Evolutionary conservation across 2,888 invertebrate species (phyloP).

Genomic region (Tortrix viridana): DNA sequence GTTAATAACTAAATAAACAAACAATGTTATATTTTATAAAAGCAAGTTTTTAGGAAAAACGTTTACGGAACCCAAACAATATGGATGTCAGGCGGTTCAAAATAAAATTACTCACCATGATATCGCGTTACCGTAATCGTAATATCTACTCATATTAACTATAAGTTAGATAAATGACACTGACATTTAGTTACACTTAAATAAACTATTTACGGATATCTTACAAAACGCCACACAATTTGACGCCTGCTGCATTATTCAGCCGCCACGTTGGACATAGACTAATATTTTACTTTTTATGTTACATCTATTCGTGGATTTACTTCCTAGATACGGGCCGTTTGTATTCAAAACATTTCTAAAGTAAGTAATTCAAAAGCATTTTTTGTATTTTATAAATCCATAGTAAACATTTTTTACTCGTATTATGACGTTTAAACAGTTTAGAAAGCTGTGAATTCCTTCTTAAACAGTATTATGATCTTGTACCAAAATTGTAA

Average conservation of each 20-base stretch:
- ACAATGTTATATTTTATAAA: slow-evolving; percentile 43
- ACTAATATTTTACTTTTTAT: slow-evolving; percentile 52
- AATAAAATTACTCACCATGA: slow-evolving; percentile 77
- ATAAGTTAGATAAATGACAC: slow-evolving; percentile 62
- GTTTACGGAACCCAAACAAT: slow-evolving; percentile 72
- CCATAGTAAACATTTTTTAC: not conserved
- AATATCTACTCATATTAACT: slow-evolving; percentile 82
- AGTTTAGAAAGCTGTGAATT: not conserved
- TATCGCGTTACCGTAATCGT: slow-evolving; percentile 82
- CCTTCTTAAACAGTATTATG: not conserved
- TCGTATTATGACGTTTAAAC: not conserved
- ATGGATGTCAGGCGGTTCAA: slow-evolving; percentile 67
- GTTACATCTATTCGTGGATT: slow-evolving; percentile 46
- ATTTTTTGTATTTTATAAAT: not conserved
- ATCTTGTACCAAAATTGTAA: slow-evolving; percentile 1
- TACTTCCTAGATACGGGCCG: slow-evolving; percentile 39
- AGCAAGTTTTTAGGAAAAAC: slow-evolving; percentile 57
- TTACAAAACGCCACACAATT: slow-evolving; percentile 76
- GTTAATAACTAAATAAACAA: slow-evolving; percentile 30
- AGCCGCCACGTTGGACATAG: slow-evolving; percentile 79
- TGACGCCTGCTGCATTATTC: slow-evolving; percentile 64
- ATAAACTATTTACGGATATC: slow-evolving; percentile 63
- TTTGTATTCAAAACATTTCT: slow-evolving; percentile 15
- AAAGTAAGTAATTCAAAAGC: not conserved
- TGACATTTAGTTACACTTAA: slow-evolving; percentile 63